These are phyloP conservation scores for Pinna nobilis DNA, from an alignment of 1,140 invertebrate genomes.

Conservation along the genomic window DNA sequence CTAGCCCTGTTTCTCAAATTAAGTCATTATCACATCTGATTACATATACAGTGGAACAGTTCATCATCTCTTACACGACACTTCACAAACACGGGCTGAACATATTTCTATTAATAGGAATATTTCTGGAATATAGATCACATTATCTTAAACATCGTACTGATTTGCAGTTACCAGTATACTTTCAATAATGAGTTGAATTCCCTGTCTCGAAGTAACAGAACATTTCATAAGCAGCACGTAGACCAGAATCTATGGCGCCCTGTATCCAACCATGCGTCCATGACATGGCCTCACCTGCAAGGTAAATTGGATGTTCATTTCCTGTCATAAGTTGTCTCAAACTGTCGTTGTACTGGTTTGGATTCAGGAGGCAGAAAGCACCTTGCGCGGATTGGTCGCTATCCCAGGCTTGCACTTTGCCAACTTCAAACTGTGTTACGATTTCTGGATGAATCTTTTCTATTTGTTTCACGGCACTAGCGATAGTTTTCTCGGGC, in stretches of 20 bases:
- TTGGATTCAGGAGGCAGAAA: conserved; percentile 26
- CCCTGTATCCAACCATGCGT: conserved; percentile 39
- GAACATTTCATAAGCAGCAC: conserved; percentile 31
- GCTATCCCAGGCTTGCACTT: conserved; percentile 41
- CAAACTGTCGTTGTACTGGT: conserved; percentile 21
- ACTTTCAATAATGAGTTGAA: too few relatives aligned
- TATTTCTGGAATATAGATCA: too few relatives aligned
- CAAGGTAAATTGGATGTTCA: conserved; percentile 26
- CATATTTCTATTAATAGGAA: too few relatives aligned
- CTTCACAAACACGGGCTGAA: too few relatives aligned
- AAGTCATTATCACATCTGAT: too few relatives aligned
- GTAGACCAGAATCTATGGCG: conserved; percentile 26
- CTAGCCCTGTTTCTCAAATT: too few relatives aligned
- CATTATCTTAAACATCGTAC: too few relatives aligned
- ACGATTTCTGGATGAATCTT: conserved; percentile 45
- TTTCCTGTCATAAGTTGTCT: not conserved
- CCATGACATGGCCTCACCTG: conserved; percentile 33
- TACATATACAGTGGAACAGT: too few relatives aligned
- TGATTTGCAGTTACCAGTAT: too few relatives aligned
- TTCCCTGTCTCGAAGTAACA: conserved; percentile 12
- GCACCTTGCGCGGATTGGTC: conserved; percentile 39
- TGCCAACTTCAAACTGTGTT: conserved; percentile 41
- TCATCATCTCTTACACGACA: too few relatives aligned
- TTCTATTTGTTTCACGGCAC: conserved; percentile 36
- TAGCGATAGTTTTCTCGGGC: conserved; percentile 29